Base-by-base conservation (phyloP, 2,888 invertebrate genomes). In the Xanthorhoe designata region DNA sequence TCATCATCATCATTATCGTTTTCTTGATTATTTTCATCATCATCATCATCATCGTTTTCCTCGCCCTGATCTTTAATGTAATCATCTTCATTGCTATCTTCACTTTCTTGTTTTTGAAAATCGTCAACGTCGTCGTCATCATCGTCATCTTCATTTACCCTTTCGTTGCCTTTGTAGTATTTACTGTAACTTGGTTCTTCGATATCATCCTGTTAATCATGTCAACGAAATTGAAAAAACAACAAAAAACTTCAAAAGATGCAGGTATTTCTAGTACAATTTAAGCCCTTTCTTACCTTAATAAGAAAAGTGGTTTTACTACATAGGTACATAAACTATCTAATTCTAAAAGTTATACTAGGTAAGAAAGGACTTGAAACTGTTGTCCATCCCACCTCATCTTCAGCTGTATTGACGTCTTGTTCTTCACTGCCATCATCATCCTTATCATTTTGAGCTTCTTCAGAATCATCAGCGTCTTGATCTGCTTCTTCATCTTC, bases 381-480 rank as follows among this genome's bases (percentile, higher is more conserved):
- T n/a, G 29, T 58, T 55, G 29, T 38, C 49, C 47, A 57, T 70
- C 78, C 73, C 70, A 82, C 79, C 78, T 81, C 78, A 70, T 75
- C 72, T 32, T 87, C 78, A 63, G 67, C 66, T 50, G 69, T 59
- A 24, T 81, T 76, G 62, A 81, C 70, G 47, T 78, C 68, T 58
- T 78, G 74, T 58, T 84, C 81, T 64, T 78, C 76, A 38, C 79
- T 78, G 10, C 77, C 75, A 56, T 80, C 70, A 7, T 72, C 86
- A 19, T 89, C 78, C 6, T 32, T 32, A 19, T 49, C 55, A 15
- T 35, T 8, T 18, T 49, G 32, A 49, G 35, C 49, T 53, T 29
- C 53, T 63, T 81, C 56, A 49, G 60, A 66, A 58, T 63, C 52
- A 35, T 55, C 62, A 9, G 58, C 76, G 18, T 85, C 76, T 45